phyloP scores from a whole-genome alignment of 2,888 invertebrate genomes.

The Arctia plantaginis region DNA sequence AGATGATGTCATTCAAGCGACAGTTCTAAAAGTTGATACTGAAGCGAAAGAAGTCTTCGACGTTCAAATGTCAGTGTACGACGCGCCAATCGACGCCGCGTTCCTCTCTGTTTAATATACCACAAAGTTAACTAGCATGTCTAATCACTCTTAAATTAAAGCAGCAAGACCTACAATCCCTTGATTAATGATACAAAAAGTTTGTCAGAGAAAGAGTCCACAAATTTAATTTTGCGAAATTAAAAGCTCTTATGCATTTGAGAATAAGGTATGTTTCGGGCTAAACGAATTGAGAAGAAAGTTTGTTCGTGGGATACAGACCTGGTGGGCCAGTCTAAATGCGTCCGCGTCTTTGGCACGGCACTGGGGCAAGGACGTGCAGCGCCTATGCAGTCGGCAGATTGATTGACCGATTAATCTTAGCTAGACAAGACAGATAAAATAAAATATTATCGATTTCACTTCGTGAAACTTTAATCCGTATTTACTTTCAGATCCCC shows the following conservation, averaged over 20 bases:
- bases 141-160: constrained; percentile 50
- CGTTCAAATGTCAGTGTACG: constrained; percentile 76
- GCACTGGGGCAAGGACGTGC: constrained; percentile 84
- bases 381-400: constrained; percentile 78
- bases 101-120: constrained; percentile 64
- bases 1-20: constrained; percentile 59
- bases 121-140: constrained; percentile 42
- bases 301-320: constrained; percentile 66
- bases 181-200: constrained; percentile 53
- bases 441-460: constrained; percentile 45
- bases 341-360: constrained; percentile 78
- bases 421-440: constrained; percentile 58
- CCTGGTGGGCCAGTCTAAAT: constrained; percentile 79
- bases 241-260: constrained; percentile 55
- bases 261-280: constrained; percentile 69
- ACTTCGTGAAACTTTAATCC: constrained; percentile 25
- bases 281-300: constrained; percentile 68
- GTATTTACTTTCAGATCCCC: constrained; percentile 20
- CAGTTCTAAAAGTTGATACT: constrained; percentile 57
- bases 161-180: constrained; percentile 64
- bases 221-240: constrained; percentile 55
- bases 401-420: constrained; percentile 84
- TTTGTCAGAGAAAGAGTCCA: constrained; percentile 61
- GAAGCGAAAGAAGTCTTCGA: constrained; percentile 66
- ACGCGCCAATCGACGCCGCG: constrained; percentile 70